Base-by-base conservation (phyloP, 2,888 invertebrate species). In the Blera fallax region DNA sequence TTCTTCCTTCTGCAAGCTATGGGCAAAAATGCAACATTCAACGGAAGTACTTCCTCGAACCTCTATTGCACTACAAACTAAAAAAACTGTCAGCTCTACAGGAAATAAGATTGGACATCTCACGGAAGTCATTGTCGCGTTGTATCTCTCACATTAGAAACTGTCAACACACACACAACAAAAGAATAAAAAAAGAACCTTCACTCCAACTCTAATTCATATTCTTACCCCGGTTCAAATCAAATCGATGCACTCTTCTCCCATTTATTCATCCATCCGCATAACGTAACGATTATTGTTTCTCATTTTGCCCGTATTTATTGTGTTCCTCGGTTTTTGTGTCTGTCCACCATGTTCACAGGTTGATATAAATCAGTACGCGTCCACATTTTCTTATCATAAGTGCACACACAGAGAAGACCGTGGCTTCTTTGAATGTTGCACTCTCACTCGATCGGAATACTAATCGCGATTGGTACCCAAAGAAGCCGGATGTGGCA, bases 311-410 rank as follows among this genome's bases (percentile, higher is more conserved):
- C 78, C 72, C 78, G 67, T 83, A 82, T 65, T 78, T 58, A 65
- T 65, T 78, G 60, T 77, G 70, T 77, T 72, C 37, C 24, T 32
- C 29, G 60, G 18, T 54, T 83, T 67, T 78, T 83, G 73, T 69
- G 73, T 60, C 65, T 62, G 78, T 73, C 72, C 65, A 76, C 18
- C 58, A 65, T 84, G 84, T 76, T 70, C 65, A 84, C 54, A 67
- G 65, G 81, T 81, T 81, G 85, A 85, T 85, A 85, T 85, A 85
- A 85, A 85, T 85, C 85, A 85, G 85, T 85, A 85, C 85, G 85
- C 85, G 85, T 85, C 27, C 70, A 85, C 85, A 85, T 85, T 70
- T 67, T 76, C 81, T 85, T 85, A 85, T 85, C 85, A 84, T 76
- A 80, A 84, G 84, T 80, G 84, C 84, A 76, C 74, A 74, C 40